phyloP scores from a whole-genome alignment of 2,797 vertebrate species.

The Anguilla obscura region DNA sequence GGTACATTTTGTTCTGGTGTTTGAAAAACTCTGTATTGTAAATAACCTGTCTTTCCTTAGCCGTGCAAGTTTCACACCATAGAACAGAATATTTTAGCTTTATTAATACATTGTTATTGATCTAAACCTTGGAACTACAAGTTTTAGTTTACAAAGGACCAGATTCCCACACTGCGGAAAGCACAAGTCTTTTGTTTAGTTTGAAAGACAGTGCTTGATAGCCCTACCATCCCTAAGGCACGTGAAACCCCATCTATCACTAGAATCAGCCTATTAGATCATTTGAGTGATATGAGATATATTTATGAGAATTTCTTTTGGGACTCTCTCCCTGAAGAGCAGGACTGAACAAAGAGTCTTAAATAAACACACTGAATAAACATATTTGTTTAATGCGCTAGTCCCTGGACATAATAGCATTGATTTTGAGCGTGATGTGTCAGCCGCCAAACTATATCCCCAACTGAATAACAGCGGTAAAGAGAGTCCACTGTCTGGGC shows the following conservation, averaged over 20 bases:
- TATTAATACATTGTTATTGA: neutral
- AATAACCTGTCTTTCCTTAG: neutral
- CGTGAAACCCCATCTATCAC: neutral
- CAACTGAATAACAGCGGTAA: slow-evolving; percentile 37
- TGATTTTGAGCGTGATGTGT: neutral
- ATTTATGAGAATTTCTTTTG: neutral
- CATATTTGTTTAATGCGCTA: neutral
- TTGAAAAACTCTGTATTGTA: neutral
- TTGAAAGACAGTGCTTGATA: neutral
- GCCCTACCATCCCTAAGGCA: neutral
- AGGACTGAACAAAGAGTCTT: neutral
- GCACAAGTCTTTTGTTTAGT: neutral
- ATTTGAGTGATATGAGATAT: neutral
- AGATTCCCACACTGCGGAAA: neutral
- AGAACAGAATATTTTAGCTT: too few species aligned
- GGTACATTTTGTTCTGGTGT: neutral
- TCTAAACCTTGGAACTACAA: neutral
- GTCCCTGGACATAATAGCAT: neutral
- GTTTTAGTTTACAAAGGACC: neutral
- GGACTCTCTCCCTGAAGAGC: neutral
- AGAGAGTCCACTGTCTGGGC: slow-evolving; percentile 44
- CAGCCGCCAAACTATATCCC: neutral
- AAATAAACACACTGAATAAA: neutral
- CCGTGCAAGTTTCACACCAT: neutral
- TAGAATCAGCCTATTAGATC: neutral